Evolutionary conservation across 1,140 invertebrate genomes (phyloP), one percentile per base, ranked within the genome.

Genomic region (Nautilus pompilius): DNA sequence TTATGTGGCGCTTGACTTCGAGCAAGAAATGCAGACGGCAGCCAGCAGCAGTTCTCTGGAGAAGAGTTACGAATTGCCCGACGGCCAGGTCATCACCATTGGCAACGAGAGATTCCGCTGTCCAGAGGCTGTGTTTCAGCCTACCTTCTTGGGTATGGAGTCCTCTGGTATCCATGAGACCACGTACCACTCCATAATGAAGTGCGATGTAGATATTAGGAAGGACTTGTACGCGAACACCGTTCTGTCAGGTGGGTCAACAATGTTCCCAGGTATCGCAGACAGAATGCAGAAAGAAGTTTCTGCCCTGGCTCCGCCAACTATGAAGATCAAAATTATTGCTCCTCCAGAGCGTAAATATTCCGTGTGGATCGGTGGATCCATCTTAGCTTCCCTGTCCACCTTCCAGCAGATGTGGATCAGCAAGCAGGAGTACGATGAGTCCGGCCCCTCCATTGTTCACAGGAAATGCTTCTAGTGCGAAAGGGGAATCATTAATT

Each of bases 381-480:
- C 86, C 61, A 87, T 83, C 71, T 63, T 83, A 28, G 82, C 80
- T 45, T 84, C 82, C 29, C 73, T 84, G 48, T 91, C 91, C 74
- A 82, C 82, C 66, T 84, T 84, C 77, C 83, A 84, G 65, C 80
- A 82, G 72, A 84, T 84, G 82, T 94, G 92, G 93, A 94, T 96
- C 86, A 92, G 90, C 77, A 95, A 95, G 82, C 91, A 94, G 83
- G 93, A 95, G 81, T 95, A 95, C 85, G 93, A 96, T 84, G 93
- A 95, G 83, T 93, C 91, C 75, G 93, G 93, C 72, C 93, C 93
- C 68, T 90, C 90, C 60, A 94, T 95, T 82, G 93, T 96, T 68
- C 93, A 95, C 64, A 55, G 68, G 36, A 73, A 72, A 49, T 72
- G 70, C 54, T 72, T 72, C 66, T 72, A 72, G 74, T 49, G 45